phyloP scores from a whole-genome alignment of 2,797 vertebrate species.

The Champsocephalus esox region DNA sequence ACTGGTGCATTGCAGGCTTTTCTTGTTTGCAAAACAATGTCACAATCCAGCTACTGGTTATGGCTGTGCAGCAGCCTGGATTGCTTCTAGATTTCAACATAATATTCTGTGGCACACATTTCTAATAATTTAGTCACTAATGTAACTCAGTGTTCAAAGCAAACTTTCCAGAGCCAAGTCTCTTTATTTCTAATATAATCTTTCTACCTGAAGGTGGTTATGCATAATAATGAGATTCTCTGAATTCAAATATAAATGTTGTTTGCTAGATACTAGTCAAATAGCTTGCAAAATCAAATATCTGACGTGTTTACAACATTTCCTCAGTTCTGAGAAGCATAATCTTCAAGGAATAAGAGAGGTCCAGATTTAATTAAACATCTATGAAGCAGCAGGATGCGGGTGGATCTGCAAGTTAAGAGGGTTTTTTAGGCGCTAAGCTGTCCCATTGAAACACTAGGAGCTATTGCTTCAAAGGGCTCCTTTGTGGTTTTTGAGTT shows the following conservation, averaged over 20 bases:
- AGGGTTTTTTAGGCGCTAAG: slow-evolving; percentile 40
- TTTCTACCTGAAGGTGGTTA: not conserved
- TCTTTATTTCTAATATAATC: not conserved
- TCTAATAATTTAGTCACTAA: slow-evolving; percentile 4
- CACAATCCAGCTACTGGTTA: not conserved
- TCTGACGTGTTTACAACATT: slow-evolving; percentile 46
- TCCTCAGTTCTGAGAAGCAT: slow-evolving; percentile 5
- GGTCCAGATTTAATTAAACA: slow-evolving; percentile 76
- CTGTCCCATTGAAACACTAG: slow-evolving; percentile 70
- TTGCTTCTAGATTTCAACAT: not conserved
- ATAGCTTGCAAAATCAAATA: slow-evolving; percentile 22
- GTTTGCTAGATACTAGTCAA: slow-evolving; percentile 29
- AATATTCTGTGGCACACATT: not conserved
- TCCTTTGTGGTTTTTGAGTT: slow-evolving; percentile 67
- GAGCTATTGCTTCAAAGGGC: slow-evolving; percentile 70
- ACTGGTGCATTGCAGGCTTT: not conserved
- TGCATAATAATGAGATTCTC: not conserved
- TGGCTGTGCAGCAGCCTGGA: not conserved
- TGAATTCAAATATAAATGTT: slow-evolving; percentile 26
- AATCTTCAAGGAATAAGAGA: slow-evolving; percentile 37
- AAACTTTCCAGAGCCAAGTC: not conserved
- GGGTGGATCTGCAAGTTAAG: slow-evolving; percentile 66
- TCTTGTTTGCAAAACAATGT: not conserved
- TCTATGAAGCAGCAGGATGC: slow-evolving; percentile 63
- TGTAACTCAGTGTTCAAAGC: slow-evolving; percentile 6